phyloP scores from a whole-genome alignment of 2,888 invertebrate genomes.

The Epinotia ramella region DNA sequence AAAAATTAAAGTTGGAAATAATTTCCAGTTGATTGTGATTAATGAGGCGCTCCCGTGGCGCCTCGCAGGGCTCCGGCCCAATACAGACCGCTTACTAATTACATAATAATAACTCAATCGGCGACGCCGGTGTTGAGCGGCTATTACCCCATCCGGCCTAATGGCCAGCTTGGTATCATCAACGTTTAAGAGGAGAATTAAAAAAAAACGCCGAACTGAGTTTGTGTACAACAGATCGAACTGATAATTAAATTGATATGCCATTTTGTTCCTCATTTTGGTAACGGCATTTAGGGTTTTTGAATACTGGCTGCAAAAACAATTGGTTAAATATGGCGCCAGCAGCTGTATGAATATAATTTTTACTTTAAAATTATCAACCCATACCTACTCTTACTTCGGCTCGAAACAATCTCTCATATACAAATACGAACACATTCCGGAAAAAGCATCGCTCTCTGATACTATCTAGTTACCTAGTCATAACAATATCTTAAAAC shows the following conservation, averaged over 20 bases:
- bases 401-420: neutral
- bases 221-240: conserved; percentile 10
- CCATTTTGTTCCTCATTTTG: neutral
- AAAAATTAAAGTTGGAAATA: conserved; percentile 78
- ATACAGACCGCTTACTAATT: conserved; percentile 73
- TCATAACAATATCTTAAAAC: neutral
- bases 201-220: neutral
- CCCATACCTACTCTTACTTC: neutral
- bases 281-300: neutral
- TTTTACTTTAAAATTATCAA: neutral
- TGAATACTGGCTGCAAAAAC: neutral
- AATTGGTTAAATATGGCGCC: neutral
- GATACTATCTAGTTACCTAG: neutral
- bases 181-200: conserved; percentile 19
- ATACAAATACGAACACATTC: neutral
- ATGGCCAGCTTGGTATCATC: conserved; percentile 33
- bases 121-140: conserved; percentile 61
- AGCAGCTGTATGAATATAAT: neutral
- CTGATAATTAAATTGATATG: neutral
- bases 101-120: conserved; percentile 82
- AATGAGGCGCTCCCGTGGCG: conserved; percentile 77
- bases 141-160: conserved; percentile 57
- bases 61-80: conserved; percentile 57
- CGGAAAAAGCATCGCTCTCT: neutral
- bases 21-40: conserved; percentile 84